These are phyloP conservation scores for Arenicola marina DNA, from an alignment of 2,888 invertebrate genomes.

Conservation along the genomic window DNA sequence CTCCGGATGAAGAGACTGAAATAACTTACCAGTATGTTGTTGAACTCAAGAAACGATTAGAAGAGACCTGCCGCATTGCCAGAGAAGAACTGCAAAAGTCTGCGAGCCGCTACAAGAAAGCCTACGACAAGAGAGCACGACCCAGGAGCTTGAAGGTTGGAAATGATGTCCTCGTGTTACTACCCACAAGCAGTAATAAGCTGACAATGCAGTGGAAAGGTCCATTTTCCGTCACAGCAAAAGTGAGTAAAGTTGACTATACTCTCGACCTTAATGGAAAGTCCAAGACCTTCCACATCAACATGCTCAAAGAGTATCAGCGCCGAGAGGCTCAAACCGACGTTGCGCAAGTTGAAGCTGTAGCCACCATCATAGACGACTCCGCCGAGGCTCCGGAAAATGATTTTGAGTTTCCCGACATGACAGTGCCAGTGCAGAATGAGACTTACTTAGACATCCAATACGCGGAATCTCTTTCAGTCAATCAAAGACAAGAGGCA, in stretches of 20 bases:
- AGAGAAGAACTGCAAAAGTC: neutral
- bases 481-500: no score
- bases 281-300: neutral
- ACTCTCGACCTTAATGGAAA: neutral
- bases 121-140: constrained; percentile 5
- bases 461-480: no score
- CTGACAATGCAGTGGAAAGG: constrained; percentile 3
- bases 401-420: no score
- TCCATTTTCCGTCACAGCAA: neutral
- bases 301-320: constrained; percentile 7
- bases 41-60: neutral
- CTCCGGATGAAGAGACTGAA: neutral
- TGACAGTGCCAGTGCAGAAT: no score
- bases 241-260: neutral
- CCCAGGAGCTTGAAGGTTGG: neutral
- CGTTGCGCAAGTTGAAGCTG: neutral
- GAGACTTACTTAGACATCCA: no score
- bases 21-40: neutral
- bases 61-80: neutral
- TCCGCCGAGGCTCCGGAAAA: neutral
- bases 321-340: neutral
- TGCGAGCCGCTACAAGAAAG: neutral
- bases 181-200: neutral
- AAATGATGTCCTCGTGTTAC: neutral
- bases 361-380: neutral